These are phyloP conservation scores for Carollia perspicillata DNA, from an alignment of 2,113 vertebrate genomes.

Conservation along the genomic window DNA sequence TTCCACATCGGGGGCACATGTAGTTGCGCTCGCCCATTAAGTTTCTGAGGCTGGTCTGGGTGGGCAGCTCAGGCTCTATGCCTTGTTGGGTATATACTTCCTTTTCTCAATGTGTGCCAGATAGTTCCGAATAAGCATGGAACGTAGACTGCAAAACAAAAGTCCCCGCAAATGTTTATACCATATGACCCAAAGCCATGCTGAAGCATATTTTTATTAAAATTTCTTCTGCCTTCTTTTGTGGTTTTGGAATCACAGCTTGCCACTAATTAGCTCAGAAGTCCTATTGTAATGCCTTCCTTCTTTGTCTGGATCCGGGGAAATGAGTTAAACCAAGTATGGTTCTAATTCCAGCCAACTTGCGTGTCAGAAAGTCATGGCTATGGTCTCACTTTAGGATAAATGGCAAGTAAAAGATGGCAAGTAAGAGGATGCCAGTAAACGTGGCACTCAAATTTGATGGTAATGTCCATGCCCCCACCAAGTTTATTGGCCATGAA, in stretches of 20 bases:
- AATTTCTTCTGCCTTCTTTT: conserved; percentile 5
- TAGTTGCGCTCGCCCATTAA: background rate
- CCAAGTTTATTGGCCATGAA: background rate
- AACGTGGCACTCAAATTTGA: background rate
- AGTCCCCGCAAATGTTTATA: conserved; percentile 29
- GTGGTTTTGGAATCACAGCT: conserved; percentile 56
- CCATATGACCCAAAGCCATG: conserved; percentile 35
- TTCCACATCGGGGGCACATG: conserved; percentile 26
- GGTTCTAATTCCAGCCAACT: conserved; percentile 33
- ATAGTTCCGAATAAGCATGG: conserved; percentile 48
- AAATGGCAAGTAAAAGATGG: background rate
- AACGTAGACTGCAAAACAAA: conserved; percentile 14
- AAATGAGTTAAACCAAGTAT: conserved; percentile 3
- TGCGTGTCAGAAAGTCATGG: conserved; percentile 8
- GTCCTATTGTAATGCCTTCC: background rate
- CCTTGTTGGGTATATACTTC: conserved; percentile 35
- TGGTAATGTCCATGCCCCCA: background rate
- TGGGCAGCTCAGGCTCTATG: background rate
- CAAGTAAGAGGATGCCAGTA: background rate
- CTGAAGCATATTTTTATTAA: conserved; percentile 34
- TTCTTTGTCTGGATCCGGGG: background rate
- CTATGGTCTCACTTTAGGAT: background rate
- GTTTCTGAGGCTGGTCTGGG: conserved; percentile 40
- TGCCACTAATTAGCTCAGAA: conserved; percentile 50
- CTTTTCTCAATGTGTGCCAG: conserved; percentile 53